phyloP scores from a whole-genome alignment of 2,113 vertebrate genomes.

The Chamaea fasciata region DNA sequence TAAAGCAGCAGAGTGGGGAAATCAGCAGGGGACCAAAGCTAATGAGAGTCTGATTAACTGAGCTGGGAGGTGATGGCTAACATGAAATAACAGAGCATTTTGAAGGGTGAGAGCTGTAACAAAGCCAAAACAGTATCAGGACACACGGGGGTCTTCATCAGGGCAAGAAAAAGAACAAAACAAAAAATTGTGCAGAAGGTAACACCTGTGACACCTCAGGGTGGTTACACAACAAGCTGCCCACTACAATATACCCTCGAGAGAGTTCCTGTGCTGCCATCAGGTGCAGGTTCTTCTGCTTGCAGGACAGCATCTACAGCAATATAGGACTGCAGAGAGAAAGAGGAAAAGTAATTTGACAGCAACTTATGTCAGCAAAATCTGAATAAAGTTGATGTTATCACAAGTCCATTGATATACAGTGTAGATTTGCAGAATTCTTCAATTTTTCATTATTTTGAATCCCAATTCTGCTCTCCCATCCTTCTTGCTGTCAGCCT shows the following conservation, averaged over 20 bases:
- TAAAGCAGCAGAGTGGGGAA: neutral
- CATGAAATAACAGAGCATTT: neutral
- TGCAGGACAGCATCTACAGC: neutral
- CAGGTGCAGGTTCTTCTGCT: neutral
- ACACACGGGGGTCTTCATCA: neutral
- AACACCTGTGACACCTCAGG: rapidly evolving
- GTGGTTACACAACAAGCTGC: neutral
- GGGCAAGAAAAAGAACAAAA: neutral
- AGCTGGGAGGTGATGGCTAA: neutral
- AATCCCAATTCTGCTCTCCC: neutral
- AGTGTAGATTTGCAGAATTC: neutral
- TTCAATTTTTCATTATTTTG: neutral
- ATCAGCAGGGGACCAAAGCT: neutral
- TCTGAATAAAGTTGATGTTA: neutral
- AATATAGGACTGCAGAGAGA: rapidly evolving
- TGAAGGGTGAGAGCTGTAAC: neutral
- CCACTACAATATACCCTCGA: rapidly evolving
- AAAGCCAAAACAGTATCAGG: neutral
- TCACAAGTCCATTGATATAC: neutral
- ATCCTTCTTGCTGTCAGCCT: neutral
- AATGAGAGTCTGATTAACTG: neutral
- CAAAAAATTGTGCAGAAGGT: neutral
- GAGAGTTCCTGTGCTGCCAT: neutral
- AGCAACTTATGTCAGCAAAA: neutral
- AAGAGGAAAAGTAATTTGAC: neutral